Evolutionary conservation across 2,797 vertebrate species (phyloP).

Genomic region (Lycodopsis pacificus): DNA sequence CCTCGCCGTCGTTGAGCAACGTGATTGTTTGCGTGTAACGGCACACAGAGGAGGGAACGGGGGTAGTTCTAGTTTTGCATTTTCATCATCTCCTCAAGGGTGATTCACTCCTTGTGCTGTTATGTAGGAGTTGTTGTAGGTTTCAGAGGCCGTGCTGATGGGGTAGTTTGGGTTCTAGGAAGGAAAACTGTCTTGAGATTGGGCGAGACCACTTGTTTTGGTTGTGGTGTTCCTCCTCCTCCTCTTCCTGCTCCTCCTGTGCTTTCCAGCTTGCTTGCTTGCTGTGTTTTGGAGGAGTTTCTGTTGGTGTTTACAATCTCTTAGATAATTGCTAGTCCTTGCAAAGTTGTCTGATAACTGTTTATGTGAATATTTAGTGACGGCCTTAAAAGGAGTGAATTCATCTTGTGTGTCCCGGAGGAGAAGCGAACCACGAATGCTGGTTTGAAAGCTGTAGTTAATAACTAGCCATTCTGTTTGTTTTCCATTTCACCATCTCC

Average conservation of each 20-base stretch:
- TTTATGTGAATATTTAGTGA: constrained; percentile 24
- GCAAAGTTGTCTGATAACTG: constrained; percentile 1
- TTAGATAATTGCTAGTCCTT: constrained; percentile 53
- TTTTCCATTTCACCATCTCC: constrained; percentile 39
- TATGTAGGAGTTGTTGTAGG: constrained; percentile 49
- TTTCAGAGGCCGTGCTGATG: constrained; percentile 40
- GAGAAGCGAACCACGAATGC: constrained; percentile 12
- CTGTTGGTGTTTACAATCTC: constrained; percentile 43
- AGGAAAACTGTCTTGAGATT: constrained; percentile 60
- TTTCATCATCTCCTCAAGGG: constrained; percentile 58
- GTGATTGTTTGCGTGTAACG: constrained; percentile 58
- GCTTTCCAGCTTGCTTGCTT: constrained; percentile 33
- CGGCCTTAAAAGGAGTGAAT: constrained; percentile 18
- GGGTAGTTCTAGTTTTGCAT: constrained; percentile 52
- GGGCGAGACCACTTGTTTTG: constrained; percentile 66
- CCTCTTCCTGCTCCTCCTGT: constrained; percentile 24
- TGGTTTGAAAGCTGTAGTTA: constrained; percentile 54
- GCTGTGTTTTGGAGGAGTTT: constrained; percentile 38
- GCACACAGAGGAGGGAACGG: constrained; percentile 39
- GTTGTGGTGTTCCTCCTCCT: constrained; percentile 44
- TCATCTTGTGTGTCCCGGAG: constrained; percentile 13
- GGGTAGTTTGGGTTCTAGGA: constrained; percentile 51
- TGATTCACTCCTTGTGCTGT: constrained; percentile 47
- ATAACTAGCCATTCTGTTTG: constrained; percentile 39
- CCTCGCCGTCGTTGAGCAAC: constrained; percentile 38